Conservation (phyloP, 2,888 invertebrate species). For the Dolichopus griseipennis region DNA sequence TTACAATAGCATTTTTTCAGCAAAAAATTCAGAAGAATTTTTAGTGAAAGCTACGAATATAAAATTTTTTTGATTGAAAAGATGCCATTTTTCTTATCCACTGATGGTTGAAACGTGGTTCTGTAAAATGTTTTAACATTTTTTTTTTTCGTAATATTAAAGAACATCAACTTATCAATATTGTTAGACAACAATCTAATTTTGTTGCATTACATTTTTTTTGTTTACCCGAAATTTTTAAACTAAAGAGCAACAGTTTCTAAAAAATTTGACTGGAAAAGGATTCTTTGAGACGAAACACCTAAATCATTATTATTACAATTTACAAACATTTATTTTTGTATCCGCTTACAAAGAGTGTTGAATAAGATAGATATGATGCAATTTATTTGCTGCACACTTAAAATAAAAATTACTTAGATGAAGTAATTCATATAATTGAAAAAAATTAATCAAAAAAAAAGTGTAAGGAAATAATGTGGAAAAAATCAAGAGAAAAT, state of each 20-base stretch:
- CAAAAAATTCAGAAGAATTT: neutral
- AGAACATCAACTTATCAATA: no score
- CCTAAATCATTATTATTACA: neutral
- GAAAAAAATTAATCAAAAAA: neutral
- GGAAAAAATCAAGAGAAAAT: neutral
- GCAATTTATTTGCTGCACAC: neutral
- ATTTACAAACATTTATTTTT: neutral
- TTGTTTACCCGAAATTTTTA: no score
- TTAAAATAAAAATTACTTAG: neutral
- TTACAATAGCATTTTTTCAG: neutral
- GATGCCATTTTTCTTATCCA: neutral
- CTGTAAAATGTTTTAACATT: neutral
- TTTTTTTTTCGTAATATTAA: no score
- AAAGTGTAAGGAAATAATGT: neutral
- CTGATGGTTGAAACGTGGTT: neutral
- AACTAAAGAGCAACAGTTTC: no score
- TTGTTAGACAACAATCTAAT: no score
- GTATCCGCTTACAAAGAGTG: neutral
- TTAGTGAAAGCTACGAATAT: no score
- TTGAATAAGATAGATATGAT: neutral
- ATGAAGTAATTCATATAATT: neutral
- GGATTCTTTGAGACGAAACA: neutral
- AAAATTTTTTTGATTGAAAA: neutral
- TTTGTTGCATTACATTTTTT: no score
- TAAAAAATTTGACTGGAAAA: no score